Percentiles rank a stretch among this genome's conserved stretches.
These are phyloP conservation scores for Hipposideros armiger DNA, from an alignment of 2,113 vertebrate genomes.

Conservation along the genomic window DNA sequence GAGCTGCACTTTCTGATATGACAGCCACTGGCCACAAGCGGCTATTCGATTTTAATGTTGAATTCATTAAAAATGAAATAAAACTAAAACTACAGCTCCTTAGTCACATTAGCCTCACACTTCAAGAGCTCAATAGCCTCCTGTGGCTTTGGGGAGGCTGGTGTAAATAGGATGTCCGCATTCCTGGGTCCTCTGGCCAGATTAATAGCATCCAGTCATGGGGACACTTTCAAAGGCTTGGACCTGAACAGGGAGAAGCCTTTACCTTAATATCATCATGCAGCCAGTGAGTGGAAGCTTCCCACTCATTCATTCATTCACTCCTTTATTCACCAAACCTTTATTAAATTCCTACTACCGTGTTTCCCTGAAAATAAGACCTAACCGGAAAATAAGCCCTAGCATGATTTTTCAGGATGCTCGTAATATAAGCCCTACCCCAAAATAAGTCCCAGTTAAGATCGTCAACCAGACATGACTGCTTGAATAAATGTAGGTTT, in stretches of 20 bases:
- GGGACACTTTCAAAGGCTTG: not conserved
- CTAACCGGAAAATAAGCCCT: no score
- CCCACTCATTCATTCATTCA: not conserved
- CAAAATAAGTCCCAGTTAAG: no score
- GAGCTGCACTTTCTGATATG: no score
- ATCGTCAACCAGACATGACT: no score
- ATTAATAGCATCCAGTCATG: not conserved
- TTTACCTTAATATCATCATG: not conserved
- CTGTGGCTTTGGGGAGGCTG: not conserved
- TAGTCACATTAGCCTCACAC: not conserved
- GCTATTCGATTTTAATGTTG: not conserved
- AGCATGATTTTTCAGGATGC: no score
- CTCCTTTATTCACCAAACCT: not conserved
- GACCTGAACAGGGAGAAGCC: not conserved
- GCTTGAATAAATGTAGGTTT: no score
- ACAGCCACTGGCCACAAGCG: not conserved
- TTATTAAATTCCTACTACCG: not conserved
- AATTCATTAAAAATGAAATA: slow-evolving; percentile 21
- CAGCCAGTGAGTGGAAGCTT: not conserved
- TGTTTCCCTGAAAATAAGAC: no score
- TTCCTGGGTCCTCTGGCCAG: not conserved
- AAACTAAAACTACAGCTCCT: slow-evolving; percentile 9
- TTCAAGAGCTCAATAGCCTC: not conserved
- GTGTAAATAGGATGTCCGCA: not conserved
- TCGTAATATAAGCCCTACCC: no score